These are phyloP conservation scores for Drosophila watanabei DNA, from an alignment of 1,140 invertebrate genomes.

Conservation along the genomic window DNA sequence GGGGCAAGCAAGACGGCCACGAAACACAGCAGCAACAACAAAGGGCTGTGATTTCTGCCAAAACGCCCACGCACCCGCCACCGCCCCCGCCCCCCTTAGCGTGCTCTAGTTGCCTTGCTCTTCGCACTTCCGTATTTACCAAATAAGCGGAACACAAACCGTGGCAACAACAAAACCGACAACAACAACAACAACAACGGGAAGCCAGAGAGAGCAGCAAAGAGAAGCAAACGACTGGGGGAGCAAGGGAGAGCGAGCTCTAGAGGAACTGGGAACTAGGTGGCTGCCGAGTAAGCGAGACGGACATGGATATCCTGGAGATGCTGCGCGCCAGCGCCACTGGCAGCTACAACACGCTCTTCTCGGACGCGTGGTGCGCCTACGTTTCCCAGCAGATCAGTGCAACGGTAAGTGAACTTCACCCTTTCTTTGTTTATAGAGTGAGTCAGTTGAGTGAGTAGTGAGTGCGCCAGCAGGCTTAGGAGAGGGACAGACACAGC, in stretches of 20 bases:
- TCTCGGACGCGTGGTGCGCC: constrained; percentile 77
- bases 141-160: constrained; percentile 32
- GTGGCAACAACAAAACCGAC: constrained; percentile 11
- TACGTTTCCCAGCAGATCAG: constrained; percentile 70
- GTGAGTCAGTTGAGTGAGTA: constrained; percentile 20
- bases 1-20: background rate
- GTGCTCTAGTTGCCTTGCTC: constrained; percentile 2
- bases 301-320: constrained; percentile 73
- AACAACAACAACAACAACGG: background rate
- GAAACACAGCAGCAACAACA: constrained; percentile 28
- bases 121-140: constrained; percentile 41
- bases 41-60: constrained; percentile 43
- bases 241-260: background rate
- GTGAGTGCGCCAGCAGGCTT: too few species aligned
- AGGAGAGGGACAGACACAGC: background rate
- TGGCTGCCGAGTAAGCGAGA: background rate
- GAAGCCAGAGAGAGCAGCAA: constrained; percentile 5
- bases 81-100: background rate
- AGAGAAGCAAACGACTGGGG: constrained; percentile 1
- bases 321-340: constrained; percentile 65
- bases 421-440: constrained; percentile 31
- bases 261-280: background rate
- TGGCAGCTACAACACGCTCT: constrained; percentile 65
- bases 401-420: constrained; percentile 70
- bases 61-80: constrained; percentile 22